A percentile compares a stretch with the other conserved stretches of the same genome.
phyloP scores from a whole-genome alignment of 2,888 invertebrate species.

The Catocala sponsa region DNA sequence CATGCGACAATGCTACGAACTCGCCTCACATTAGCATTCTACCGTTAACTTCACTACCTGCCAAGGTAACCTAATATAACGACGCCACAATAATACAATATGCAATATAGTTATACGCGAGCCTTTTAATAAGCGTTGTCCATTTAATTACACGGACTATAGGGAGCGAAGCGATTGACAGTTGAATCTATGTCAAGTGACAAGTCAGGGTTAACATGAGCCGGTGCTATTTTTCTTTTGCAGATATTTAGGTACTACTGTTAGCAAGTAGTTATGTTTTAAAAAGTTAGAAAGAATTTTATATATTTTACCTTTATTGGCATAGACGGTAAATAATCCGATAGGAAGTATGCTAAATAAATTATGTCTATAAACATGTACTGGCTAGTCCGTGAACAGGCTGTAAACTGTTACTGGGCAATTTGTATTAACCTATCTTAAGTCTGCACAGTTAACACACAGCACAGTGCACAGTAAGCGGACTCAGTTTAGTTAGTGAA shows the following conservation, averaged over 20 bases:
- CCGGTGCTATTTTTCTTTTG: background rate
- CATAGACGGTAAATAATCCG: background rate
- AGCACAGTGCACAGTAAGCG: too few relatives aligned
- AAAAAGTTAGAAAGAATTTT: background rate
- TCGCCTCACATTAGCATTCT: conserved; percentile 81
- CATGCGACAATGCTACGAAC: conserved; percentile 71
- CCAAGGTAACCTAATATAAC: conserved; percentile 70
- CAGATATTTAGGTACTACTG: too few relatives aligned
- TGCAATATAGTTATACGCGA: conserved; percentile 20
- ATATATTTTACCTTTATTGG: background rate
- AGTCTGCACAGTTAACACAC: background rate
- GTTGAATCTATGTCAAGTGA: conserved; percentile 11
- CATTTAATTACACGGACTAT: conserved; percentile 34
- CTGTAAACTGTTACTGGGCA: background rate
- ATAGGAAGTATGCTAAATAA: too few relatives aligned
- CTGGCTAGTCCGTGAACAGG: background rate
- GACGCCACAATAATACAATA: conserved; percentile 44
- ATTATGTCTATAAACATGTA: too few relatives aligned
- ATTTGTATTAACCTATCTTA: background rate
- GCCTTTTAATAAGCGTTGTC: conserved; percentile 21
- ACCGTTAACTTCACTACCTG: conserved; percentile 78
- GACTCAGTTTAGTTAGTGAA: background rate
- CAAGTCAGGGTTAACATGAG: conserved; percentile 4
- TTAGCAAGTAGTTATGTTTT: too few relatives aligned
- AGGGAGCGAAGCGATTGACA: conserved; percentile 20